phyloP scores from a whole-genome alignment of 2,797 vertebrate species.

The Pipistrellus pipistrellus region DNA sequence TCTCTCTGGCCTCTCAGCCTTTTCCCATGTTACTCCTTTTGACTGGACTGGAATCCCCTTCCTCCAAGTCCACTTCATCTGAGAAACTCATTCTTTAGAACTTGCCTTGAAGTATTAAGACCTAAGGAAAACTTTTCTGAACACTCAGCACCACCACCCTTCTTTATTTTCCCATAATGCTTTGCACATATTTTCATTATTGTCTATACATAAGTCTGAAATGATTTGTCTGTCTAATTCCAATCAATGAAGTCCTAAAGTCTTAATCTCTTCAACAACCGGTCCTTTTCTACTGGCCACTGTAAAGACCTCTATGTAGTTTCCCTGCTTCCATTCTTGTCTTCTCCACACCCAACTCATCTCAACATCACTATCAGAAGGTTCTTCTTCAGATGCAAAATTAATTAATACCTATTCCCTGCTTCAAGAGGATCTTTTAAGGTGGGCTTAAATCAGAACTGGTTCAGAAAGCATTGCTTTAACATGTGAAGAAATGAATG shows the following conservation, averaged over 20 bases:
- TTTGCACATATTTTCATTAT: background rate
- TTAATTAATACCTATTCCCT: background rate
- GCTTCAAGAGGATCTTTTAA: slow-evolving; percentile 9
- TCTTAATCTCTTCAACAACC: background rate
- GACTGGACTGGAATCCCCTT: background rate
- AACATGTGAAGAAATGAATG: background rate
- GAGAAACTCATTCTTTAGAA: background rate
- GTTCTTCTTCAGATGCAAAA: slow-evolving; percentile 3
- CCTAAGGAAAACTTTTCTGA: background rate
- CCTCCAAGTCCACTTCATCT: background rate
- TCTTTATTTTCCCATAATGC: background rate
- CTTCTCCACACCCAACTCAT: background rate
- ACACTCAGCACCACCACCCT: background rate
- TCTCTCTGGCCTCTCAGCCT: background rate
- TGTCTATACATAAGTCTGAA: background rate
- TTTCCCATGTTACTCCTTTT: too few relatives aligned
- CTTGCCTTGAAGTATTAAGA: background rate
- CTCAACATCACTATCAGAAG: background rate
- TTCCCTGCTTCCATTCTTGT: background rate
- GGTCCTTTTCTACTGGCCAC: background rate
- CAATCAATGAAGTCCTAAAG: slow-evolving; percentile 1
- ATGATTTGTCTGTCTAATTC: slow-evolving; percentile 22
- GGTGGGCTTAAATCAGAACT: slow-evolving; percentile 21
- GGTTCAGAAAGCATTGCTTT: slow-evolving; percentile 58
- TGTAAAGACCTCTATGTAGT: background rate